Evolutionary conservation across 1,140 invertebrate species (phyloP).

Genomic region (Tetraneura akinire): DNA sequence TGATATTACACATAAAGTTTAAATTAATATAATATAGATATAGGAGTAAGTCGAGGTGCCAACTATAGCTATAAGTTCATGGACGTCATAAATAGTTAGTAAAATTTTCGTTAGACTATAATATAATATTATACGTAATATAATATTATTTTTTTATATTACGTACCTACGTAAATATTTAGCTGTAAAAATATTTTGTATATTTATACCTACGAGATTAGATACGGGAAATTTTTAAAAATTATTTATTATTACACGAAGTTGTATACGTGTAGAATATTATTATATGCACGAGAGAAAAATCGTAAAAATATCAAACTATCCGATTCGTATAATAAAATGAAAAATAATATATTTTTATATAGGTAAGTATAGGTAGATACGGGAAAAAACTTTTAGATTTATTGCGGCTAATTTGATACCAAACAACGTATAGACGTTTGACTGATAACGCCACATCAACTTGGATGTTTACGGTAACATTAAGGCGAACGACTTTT

Average conservation of each 20-base stretch:
- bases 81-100: no score
- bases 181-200: no score
- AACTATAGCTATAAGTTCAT: no score
- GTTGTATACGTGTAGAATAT: background rate
- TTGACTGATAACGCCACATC: background rate
- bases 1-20: no score
- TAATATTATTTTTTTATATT: no score
- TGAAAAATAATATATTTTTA: background rate
- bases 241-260: slow-evolving; percentile 1
- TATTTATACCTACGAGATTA: no score
- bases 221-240: background rate
- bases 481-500: background rate
- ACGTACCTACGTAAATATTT: no score
- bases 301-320: background rate
- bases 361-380: background rate
- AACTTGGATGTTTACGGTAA: background rate
- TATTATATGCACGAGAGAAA: background rate
- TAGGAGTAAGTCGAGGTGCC: no score
- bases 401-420: background rate
- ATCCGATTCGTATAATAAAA: background rate
- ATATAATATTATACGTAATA: no score
- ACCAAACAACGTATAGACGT: background rate
- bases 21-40: no score
- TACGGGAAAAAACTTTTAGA: background rate
- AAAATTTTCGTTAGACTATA: no score